phyloP scores from a whole-genome alignment of 2,888 invertebrate species.

The Dicycla oo region DNA sequence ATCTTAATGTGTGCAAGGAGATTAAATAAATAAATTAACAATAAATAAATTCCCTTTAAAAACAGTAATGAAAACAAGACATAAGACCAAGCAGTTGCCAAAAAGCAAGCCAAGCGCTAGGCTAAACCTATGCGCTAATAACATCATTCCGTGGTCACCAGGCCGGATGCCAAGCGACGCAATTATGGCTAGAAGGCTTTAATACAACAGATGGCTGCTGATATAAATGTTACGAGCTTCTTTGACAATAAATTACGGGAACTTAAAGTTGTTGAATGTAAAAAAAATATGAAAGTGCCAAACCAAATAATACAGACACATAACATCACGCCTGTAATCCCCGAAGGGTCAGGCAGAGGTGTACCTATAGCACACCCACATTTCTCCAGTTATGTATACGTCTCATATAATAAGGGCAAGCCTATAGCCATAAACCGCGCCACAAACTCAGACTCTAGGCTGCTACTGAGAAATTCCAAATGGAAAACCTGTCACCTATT shows the following conservation, averaged over 20 bases:
- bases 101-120: constrained; percentile 44
- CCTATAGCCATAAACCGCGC: too few species aligned
- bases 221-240: constrained; percentile 21
- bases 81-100: constrained; percentile 18
- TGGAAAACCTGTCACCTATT: too few species aligned
- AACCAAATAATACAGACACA: too few species aligned
- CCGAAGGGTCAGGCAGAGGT: too few species aligned
- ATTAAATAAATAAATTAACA: too few species aligned
- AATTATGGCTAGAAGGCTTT: constrained; percentile 42
- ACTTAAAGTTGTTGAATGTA: not conserved
- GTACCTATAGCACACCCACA: too few species aligned
- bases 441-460: too few species aligned
- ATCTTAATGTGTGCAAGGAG: too few species aligned
- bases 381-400: too few species aligned
- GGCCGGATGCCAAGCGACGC: constrained; percentile 48
- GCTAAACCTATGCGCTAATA: constrained; percentile 39
- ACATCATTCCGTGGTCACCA: constrained; percentile 43
- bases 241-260: not conserved
- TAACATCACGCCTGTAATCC: too few species aligned
- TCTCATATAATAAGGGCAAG: too few species aligned
- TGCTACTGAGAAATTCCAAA: too few species aligned
- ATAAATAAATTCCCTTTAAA: not conserved
- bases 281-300: not conserved
- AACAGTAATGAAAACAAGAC: constrained; percentile 27
- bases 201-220: constrained; percentile 26